Percentiles rank a stretch among this genome's conserved stretches.
phyloP scores from a whole-genome alignment of 2,888 invertebrate species.

The Pollenia griseotomentosa region DNA sequence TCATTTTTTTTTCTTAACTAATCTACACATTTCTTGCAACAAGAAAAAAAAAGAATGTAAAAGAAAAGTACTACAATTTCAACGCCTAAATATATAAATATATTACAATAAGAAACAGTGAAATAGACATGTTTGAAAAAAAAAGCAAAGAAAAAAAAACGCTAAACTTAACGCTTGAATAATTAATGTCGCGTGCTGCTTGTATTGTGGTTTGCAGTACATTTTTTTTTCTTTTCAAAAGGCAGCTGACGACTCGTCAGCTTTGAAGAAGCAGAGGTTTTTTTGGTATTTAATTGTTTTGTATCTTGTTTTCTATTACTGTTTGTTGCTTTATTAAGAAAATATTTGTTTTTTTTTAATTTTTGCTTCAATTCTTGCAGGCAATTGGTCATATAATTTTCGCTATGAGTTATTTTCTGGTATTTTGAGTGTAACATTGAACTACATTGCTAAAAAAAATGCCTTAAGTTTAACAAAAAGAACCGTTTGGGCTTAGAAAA shows the following conservation, averaged over 20 bases:
- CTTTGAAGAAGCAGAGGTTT: slow-evolving; percentile 13
- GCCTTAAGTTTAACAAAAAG: background rate
- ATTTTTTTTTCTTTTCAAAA: background rate
- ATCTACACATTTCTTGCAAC: background rate
- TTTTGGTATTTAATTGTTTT: slow-evolving; percentile 36
- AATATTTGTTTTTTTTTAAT: slow-evolving; percentile 20
- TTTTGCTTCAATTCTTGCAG: background rate
- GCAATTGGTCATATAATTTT: slow-evolving; percentile 49
- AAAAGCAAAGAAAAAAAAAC: slow-evolving; percentile 32
- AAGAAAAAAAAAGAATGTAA: background rate
- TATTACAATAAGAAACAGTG: slow-evolving; percentile 16
- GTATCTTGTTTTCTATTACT: slow-evolving; percentile 39
- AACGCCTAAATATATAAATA: slow-evolving; percentile 41
- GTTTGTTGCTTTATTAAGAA: slow-evolving; percentile 22
- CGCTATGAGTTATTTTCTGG: slow-evolving; percentile 36
- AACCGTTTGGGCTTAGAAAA: slow-evolving; percentile 6
- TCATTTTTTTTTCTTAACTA: slow-evolving; percentile 1
- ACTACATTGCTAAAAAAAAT: slow-evolving; percentile 32
- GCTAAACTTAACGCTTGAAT: slow-evolving; percentile 74
- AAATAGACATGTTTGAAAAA: background rate
- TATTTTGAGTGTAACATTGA: slow-evolving; percentile 62
- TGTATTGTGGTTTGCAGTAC: slow-evolving; percentile 42
- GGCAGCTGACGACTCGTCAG: slow-evolving; percentile 49
- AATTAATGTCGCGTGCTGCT: slow-evolving; percentile 75
- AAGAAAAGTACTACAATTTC: slow-evolving; percentile 20